Base-by-base conservation (phyloP, 2,797 vertebrate genomes). In the Poecilia velifera region DNA sequence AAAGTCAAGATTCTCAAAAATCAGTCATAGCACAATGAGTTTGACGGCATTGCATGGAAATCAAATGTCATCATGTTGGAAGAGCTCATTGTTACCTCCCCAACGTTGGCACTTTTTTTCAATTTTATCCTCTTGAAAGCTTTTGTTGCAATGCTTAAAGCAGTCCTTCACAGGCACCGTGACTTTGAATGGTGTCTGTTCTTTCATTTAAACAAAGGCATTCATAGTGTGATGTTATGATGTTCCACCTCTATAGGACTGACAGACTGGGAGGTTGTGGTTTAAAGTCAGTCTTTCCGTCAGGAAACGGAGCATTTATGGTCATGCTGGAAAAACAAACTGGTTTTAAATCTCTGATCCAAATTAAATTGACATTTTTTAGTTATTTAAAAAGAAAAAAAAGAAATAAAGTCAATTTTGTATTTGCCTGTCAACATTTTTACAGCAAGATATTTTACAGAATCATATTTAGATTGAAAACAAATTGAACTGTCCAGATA, bases 1-100 rank as follows among this genome's bases (percentile, higher is more conserved):
- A 46, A 85, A 85, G 86, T 85, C 82, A 83, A 79, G 77, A 68
- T 82, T 79, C 77, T 85, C 47, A 13, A 72, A 85, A 75, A 76
- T 4, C 28, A 49, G 85, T 88, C 72, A 47, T 36, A 12, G 72
- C 76, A 84, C 71, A 77, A 84, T 36, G 84, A 84, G 66, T 57
- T 72, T 72, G 71, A 51, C 77, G 41, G 73, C 73, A 36, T 77
- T 72, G 75, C 68, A 70, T 73, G 85, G 72, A 80, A 73, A 84
- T 81, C 79, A 80, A 86, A 81, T 73, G 85, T 80, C 80, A 82
- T 79, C 80, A 3, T 76, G 83, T 64, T 76, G 76, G 70, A 82
- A n/a, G 83, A 82, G 82, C 82, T 81, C 20, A 80, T 87, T 86
- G 81, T 89, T 85, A 3, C 3, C 25, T 47, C 57, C 2, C n/a